These are phyloP conservation scores for Anagyrus pseudococci DNA, from an alignment of 2,888 invertebrate genomes.

Conservation along the genomic window DNA sequence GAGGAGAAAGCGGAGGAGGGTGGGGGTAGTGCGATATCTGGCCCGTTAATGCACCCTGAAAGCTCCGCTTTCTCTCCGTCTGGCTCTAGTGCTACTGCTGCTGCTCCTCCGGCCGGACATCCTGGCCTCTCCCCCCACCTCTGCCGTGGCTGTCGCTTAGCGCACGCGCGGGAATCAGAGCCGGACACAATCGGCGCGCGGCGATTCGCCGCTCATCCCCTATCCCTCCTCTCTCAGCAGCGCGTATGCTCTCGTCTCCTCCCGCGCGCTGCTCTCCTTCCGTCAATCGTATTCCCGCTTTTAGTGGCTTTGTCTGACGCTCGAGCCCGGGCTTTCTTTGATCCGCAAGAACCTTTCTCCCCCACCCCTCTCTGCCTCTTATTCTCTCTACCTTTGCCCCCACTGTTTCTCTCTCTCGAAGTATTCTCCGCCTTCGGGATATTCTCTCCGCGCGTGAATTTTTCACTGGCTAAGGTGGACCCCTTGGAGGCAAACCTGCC, in stretches of 20 bases:
- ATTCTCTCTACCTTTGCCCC: too few relatives aligned
- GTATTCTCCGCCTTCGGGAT: too few relatives aligned
- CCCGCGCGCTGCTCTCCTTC: not conserved
- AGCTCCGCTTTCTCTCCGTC: not conserved
- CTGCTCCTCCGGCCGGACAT: not conserved
- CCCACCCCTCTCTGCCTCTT: not conserved
- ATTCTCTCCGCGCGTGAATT: conserved; percentile 17
- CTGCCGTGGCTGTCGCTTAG: too few relatives aligned
- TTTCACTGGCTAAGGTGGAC: conserved; percentile 9
- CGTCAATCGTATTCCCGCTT: conserved; percentile 27
- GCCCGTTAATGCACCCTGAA: conserved; percentile 22
- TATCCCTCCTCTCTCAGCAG: too few relatives aligned
- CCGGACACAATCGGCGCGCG: conserved; percentile 49
- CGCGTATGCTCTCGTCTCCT: conserved; percentile 16
- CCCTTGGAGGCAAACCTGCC: too few relatives aligned
- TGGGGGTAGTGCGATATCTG: conserved; percentile 21
- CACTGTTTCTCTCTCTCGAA: too few relatives aligned
- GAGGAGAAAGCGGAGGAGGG: conserved; percentile 39
- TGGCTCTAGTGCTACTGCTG: not conserved
- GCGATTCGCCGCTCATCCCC: too few relatives aligned
- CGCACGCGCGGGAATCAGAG: conserved; percentile 55
- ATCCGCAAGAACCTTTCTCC: too few relatives aligned
- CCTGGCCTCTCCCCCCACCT: too few relatives aligned
- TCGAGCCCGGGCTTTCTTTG: too few relatives aligned
- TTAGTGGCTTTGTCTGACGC: conserved; percentile 28